Percentiles rank a stretch among this genome's conserved stretches.
phyloP scores from a whole-genome alignment of 2,113 vertebrate genomes.

The Daubentonia madagascariensis region DNA sequence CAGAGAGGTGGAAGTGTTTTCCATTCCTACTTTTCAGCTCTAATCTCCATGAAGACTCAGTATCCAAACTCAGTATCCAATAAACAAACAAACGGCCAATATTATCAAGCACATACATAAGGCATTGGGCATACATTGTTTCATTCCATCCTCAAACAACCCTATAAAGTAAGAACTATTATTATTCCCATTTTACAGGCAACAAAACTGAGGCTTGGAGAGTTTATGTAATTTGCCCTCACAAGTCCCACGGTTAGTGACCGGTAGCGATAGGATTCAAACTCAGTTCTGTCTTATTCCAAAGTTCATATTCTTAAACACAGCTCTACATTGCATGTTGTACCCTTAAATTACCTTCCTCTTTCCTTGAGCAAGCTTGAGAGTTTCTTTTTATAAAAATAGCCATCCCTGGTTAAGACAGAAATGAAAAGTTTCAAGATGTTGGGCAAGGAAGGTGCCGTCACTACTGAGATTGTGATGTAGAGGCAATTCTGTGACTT shows the following conservation, averaged over 20 bases:
- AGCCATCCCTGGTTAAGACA: constrained; percentile 12
- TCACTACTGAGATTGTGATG: neutral
- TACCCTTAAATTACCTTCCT: neutral
- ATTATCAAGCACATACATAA: neutral
- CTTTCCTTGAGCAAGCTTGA: constrained; percentile 2
- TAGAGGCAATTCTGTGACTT: neutral
- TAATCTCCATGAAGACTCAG: neutral
- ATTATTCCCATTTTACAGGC: neutral
- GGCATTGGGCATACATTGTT: neutral
- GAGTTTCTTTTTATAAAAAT: neutral
- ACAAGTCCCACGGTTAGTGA: neutral
- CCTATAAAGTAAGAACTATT: neutral
- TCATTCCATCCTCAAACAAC: neutral
- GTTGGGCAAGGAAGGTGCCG: neutral
- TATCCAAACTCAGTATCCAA: neutral
- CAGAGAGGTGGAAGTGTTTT: neutral
- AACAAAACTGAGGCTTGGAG: neutral
- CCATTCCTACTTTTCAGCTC: neutral
- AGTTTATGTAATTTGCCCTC: neutral
- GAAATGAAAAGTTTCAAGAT: constrained; percentile 4
- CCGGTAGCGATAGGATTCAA: neutral
- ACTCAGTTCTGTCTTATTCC: neutral
- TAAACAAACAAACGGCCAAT: neutral
- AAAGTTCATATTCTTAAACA: neutral
- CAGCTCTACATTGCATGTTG: neutral